These are phyloP conservation scores for Rhagonycha lutea DNA, from an alignment of 2,888 invertebrate species.

Conservation along the genomic window DNA sequence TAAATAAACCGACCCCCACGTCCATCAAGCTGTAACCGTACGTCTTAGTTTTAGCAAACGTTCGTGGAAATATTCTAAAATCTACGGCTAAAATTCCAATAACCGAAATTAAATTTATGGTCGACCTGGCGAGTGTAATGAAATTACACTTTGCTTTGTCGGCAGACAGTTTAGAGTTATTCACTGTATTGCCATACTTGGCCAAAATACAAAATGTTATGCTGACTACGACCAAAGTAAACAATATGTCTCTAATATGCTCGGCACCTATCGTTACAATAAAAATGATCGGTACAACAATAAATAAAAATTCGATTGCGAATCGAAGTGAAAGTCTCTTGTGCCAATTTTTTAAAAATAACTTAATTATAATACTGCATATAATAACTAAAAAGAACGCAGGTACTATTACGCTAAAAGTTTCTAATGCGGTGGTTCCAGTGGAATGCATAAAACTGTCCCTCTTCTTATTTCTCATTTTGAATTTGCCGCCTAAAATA, in stretches of 20 bases:
- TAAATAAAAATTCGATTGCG: conserved; percentile 60
- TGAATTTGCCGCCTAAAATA: neutral
- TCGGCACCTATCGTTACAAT: conserved; percentile 60
- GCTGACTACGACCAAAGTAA: conserved; percentile 32
- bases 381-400: conserved; percentile 46
- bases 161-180: neutral
- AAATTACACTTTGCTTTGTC: conserved; percentile 41
- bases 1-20: conserved; percentile 88
- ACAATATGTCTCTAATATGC: conserved; percentile 44
- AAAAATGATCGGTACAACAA: conserved; percentile 61
- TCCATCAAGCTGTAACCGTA: conserved; percentile 94
- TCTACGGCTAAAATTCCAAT: conserved; percentile 93
- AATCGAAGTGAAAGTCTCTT: conserved; percentile 42
- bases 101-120: conserved; percentile 73
- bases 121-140: conserved; percentile 71
- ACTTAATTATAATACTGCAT: conserved; percentile 41
- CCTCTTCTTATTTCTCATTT: conserved; percentile 42
- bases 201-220: conserved; percentile 19
- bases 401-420: conserved; percentile 50
- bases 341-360: conserved; percentile 27
- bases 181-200: neutral
- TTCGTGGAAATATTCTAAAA: conserved; percentile 82
- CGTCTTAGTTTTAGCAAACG: conserved; percentile 84
- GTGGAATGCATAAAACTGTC: conserved; percentile 61
- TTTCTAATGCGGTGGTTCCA: conserved; percentile 60